Percentiles rank a stretch among this genome's conserved stretches.
Evolutionary conservation across 2,888 invertebrate species (phyloP).

Genomic region (Tinea semifulvella): DNA sequence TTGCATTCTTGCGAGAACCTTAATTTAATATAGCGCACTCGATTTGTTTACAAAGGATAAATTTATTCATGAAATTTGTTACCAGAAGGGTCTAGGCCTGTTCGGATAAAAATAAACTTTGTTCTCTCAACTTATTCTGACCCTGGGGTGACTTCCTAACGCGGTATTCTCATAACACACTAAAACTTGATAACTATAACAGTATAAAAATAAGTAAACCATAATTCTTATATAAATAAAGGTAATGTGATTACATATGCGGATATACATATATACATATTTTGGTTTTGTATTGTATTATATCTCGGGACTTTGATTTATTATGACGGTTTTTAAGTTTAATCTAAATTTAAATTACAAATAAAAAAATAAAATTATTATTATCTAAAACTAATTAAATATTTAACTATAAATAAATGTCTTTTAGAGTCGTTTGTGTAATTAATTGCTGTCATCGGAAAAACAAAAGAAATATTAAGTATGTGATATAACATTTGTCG

Average conservation of each 20-base stretch:
- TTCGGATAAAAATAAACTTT: constrained; percentile 49
- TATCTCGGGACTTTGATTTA: not conserved
- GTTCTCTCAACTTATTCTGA: constrained; percentile 43
- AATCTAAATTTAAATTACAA: too few relatives aligned
- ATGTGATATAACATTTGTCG: too few relatives aligned
- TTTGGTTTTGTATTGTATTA: too few relatives aligned
- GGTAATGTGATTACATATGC: not conserved
- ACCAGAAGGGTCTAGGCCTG: constrained; percentile 40
- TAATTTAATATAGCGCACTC: constrained; percentile 59
- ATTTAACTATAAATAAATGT: too few relatives aligned
- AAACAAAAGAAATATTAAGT: too few relatives aligned
- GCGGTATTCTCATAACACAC: not conserved
- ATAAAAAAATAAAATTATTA: too few relatives aligned
- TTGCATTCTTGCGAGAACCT: constrained; percentile 42
- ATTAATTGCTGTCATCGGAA: too few relatives aligned
- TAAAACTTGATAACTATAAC: not conserved
- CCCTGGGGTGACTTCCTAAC: not conserved
- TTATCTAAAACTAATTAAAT: too few relatives aligned
- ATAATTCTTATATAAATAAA: too few relatives aligned
- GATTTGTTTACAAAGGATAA: constrained; percentile 66
- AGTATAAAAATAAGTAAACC: not conserved
- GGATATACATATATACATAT: not conserved
- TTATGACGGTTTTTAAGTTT: too few relatives aligned
- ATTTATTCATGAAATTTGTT: constrained; percentile 66
- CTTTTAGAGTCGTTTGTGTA: too few relatives aligned